Conservation (phyloP, 53 echinoderm and acorn worm genomes). For the Echinarachnius parma region DNA sequence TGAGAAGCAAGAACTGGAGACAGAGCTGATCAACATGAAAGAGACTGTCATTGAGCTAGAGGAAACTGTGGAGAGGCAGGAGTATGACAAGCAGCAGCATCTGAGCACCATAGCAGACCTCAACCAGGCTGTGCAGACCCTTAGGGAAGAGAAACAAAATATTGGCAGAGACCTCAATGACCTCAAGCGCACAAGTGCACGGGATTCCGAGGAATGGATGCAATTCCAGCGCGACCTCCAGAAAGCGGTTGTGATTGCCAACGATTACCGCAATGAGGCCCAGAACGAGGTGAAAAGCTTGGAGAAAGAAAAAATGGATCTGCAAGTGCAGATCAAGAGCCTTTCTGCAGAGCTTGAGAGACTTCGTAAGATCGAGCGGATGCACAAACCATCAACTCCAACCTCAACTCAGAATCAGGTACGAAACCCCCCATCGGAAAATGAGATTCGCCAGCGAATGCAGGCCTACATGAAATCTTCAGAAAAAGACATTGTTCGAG, state of each 20-base stretch:
- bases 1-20: constrained; percentile 82
- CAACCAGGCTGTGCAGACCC: constrained; percentile 77
- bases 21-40: constrained; percentile 56
- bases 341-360: constrained; percentile 76
- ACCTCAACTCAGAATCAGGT: constrained; percentile 46
- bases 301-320: constrained; percentile 71
- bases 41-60: constrained; percentile 75
- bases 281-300: constrained; percentile 74
- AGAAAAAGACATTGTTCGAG: constrained; percentile 67
- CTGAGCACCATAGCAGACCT: constrained; percentile 88
- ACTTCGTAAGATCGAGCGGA: constrained; percentile 70
- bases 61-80: constrained; percentile 81
- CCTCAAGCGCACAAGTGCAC: constrained; percentile 73
- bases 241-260: constrained; percentile 92
- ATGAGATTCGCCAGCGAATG: constrained; percentile 81
- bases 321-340: constrained; percentile 71
- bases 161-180: constrained; percentile 66
- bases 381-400: constrained; percentile 40
- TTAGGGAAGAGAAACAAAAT: constrained; percentile 86
- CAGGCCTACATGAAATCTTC: constrained; percentile 72
- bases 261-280: constrained; percentile 92
- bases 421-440: constrained; percentile 62
- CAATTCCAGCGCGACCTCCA: constrained; percentile 94
- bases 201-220: constrained; percentile 88
- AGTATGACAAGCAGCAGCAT: constrained; percentile 86